Percentiles rank a stretch among this genome's conserved stretches.
phyloP scores from a whole-genome alignment of 2,797 vertebrate species.

The Melanotaenia maccullochi region DNA sequence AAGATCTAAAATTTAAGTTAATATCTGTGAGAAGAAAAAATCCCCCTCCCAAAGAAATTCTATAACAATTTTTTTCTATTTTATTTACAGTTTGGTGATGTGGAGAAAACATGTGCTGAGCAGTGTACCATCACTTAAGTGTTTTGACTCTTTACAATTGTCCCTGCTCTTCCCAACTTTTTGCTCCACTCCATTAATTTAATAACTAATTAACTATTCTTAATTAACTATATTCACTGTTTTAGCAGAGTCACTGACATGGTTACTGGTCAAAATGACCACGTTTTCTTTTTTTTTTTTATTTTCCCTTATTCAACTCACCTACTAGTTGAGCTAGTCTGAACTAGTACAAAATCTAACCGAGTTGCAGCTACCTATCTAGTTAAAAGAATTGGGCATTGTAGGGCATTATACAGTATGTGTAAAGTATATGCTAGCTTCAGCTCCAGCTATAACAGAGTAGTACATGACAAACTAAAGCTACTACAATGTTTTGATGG shows the following conservation, averaged over 20 bases:
- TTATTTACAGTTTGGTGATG: not conserved
- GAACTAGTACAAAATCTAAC: not conserved
- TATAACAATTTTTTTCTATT: not conserved
- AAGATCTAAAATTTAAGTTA: not conserved
- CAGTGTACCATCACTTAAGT: too few relatives aligned
- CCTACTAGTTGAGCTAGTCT: too few relatives aligned
- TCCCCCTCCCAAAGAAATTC: not conserved
- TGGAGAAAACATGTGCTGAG: not conserved
- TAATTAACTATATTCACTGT: too few relatives aligned
- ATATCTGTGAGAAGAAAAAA: not conserved
- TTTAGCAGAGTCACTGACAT: too few relatives aligned
- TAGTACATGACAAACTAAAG: not conserved
- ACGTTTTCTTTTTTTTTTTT: too few relatives aligned
- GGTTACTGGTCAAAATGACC: too few relatives aligned
- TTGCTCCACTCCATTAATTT: too few relatives aligned
- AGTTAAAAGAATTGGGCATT: not conserved
- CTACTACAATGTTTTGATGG: constrained; percentile 72
- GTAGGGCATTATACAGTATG: not conserved
- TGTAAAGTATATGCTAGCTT: not conserved
- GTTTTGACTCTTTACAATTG: too few relatives aligned
- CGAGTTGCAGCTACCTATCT: not conserved
- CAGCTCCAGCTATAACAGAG: not conserved
- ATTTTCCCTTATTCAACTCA: too few relatives aligned
- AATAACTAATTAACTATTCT: too few relatives aligned
- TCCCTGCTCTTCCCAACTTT: too few relatives aligned